These are phyloP conservation scores for Agonopterix alstromeriana DNA, from an alignment of 2,888 invertebrate species.

Conservation along the genomic window DNA sequence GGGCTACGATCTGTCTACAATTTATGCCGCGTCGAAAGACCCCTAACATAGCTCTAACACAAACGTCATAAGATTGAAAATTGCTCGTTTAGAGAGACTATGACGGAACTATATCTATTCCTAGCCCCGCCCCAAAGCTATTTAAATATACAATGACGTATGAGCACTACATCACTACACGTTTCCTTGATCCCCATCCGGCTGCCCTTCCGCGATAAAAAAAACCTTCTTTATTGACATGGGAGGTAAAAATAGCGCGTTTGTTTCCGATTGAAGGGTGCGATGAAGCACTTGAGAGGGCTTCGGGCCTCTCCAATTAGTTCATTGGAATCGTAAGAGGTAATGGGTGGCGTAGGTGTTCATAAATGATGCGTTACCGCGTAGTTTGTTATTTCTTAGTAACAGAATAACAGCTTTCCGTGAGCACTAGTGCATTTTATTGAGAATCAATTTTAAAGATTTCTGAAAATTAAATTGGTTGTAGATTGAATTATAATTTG, in stretches of 20 bases:
- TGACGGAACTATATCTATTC: too few species aligned
- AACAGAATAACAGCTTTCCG: too few species aligned
- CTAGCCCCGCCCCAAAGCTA: constrained; percentile 45
- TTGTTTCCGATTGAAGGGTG: constrained; percentile 14
- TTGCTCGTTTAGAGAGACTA: too few species aligned
- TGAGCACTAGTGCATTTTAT: too few species aligned
- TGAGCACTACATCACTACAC: constrained; percentile 26
- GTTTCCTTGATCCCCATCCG: constrained; percentile 54
- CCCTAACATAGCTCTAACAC: constrained; percentile 9
- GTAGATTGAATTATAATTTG: too few species aligned
- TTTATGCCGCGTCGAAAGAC: constrained; percentile 22
- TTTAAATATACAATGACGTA: constrained; percentile 57
- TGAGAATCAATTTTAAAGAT: too few species aligned
- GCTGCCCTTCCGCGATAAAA: constrained; percentile 45
- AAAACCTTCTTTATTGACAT: constrained; percentile 41
- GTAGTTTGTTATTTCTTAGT: too few species aligned
- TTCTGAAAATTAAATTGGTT: too few species aligned
- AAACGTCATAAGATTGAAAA: too few species aligned
- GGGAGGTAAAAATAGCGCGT: constrained; percentile 36
- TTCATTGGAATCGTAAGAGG: too few species aligned
- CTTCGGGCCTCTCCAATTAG: background rate
- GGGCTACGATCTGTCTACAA: constrained; percentile 29
- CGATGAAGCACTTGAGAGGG: background rate
- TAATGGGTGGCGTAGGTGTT: too few species aligned
- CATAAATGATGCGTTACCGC: too few species aligned